Base-by-base conservation (phyloP, 2,888 invertebrate species). In the Hesperia comma region DNA sequence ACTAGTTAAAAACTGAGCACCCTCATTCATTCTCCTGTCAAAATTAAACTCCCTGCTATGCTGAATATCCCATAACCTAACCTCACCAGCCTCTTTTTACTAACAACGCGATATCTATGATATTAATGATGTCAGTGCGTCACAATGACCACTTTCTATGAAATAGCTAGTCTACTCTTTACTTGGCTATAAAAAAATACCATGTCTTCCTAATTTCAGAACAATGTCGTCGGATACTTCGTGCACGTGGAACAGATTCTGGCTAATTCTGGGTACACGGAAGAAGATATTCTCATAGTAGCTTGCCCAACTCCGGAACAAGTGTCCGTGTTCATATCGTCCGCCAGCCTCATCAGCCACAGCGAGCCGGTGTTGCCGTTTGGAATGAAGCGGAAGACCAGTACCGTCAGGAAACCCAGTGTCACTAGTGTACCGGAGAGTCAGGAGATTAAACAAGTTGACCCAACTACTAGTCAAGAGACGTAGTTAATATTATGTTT, bases 271-370 rank as follows among this genome's bases (percentile, higher is more conserved):
- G 95, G 96, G 61, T 99, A 98, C 82, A 94, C 95, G 0, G 93
- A 95, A 37, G 99, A 99, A 79, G 97, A 98, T 77, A 94, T 94
- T 67, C 93, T 96, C 63, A 95, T 98, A 61, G 96, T 98, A 5
- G 98, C 96, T 10, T 98, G 98, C 79, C 99, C 99, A 0, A 95
- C 98, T 1, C 96, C 97, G 2, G 99, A 99, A 81, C 99, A 99
- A 90, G 95, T 99, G 12, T 96, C 97, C n/a, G 95, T 97, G 46
- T 94, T 98, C 76, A 93, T 98, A 69, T 97, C 97, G 10, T 97
- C 97, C 1, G 95, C 96, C 1, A 96, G 96, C 68, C 93, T 97
- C 51, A 92, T 95, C 61, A 93, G 93, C 21, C 93, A 89, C 67
- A 84, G 77, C 14, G 92, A 92, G 58, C 84, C 85, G 1, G 92